These are phyloP conservation scores for Protodeltote pygarga DNA, from an alignment of 2,888 invertebrate species.

Conservation along the genomic window DNA sequence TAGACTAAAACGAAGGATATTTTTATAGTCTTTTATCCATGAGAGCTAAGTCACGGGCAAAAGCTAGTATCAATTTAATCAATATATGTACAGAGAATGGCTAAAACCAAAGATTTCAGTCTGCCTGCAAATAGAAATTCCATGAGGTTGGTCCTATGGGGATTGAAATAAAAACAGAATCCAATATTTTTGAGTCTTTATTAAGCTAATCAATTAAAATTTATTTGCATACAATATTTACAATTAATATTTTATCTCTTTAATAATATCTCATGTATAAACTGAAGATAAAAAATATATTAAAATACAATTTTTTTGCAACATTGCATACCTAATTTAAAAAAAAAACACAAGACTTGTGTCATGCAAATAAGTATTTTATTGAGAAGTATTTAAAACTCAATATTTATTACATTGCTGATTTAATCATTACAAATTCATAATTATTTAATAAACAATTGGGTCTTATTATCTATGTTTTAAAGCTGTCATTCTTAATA, in stretches of 20 bases:
- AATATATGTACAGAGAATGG: too few species aligned
- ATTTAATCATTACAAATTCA: constrained; percentile 23
- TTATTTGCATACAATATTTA: constrained; percentile 59
- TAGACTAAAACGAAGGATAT: too few species aligned
- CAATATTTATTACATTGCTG: constrained; percentile 9
- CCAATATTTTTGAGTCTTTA: constrained; percentile 55
- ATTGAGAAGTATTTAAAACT: neutral
- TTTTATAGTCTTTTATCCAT: too few species aligned
- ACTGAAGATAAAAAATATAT: neutral
- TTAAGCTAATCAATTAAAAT: constrained; percentile 71
- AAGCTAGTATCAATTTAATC: too few species aligned
- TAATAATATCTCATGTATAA: constrained; percentile 14
- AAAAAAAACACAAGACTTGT: too few species aligned
- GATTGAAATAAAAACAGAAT: constrained; percentile 2
- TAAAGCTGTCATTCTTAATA: constrained; percentile 71
- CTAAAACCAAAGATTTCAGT: too few species aligned
- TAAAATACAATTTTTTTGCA: constrained; percentile 2
- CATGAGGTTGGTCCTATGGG: too few species aligned
- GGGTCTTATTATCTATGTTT: constrained; percentile 65
- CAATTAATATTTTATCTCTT: constrained; percentile 40
- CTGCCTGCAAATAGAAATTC: too few species aligned
- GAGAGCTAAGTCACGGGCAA: too few species aligned
- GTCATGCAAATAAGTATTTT: constrained; percentile 1
- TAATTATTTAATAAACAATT: constrained; percentile 35
- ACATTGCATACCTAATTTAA: too few species aligned